A percentile compares a stretch with the other conserved stretches of the same genome.
These are phyloP conservation scores for Thaumetopoea pityocampa DNA, from an alignment of 1,140 invertebrate species.

Conservation along the genomic window DNA sequence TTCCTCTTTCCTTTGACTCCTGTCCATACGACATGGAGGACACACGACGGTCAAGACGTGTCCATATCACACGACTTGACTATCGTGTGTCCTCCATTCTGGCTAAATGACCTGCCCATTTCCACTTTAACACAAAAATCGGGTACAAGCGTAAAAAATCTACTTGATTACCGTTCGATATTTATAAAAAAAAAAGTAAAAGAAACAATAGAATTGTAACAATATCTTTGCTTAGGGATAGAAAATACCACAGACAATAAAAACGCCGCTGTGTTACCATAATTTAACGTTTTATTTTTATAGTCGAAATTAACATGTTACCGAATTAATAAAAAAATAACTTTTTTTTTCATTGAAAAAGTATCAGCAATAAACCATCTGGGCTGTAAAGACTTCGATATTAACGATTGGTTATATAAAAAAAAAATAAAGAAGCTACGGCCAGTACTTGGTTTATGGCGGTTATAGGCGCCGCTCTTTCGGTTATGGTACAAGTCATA, in stretches of 20 bases:
- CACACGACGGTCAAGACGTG: too few species aligned
- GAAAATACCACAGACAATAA: slow-evolving; percentile 14
- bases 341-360: slow-evolving; percentile 31
- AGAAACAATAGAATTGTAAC: not conserved
- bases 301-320: slow-evolving; percentile 62
- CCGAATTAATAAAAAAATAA: slow-evolving; percentile 41
- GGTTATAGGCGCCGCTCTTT: slow-evolving; percentile 43
- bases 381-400: slow-evolving; percentile 56
- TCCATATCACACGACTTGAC: too few species aligned
- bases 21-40: too few species aligned
- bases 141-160: too few species aligned
- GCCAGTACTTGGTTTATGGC: slow-evolving; percentile 51
- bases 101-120: too few species aligned
- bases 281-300: slow-evolving; percentile 42
- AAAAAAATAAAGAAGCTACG: slow-evolving; percentile 58
- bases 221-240: slow-evolving; percentile 1
- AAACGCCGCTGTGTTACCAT: slow-evolving; percentile 5
- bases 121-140: too few species aligned
- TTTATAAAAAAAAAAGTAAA: slow-evolving; percentile 1
- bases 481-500: slow-evolving; percentile 7
- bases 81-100: too few species aligned
- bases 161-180: too few species aligned
- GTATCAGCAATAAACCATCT: slow-evolving; percentile 49
- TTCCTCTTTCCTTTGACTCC: too few species aligned
- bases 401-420: slow-evolving; percentile 63